Base-by-base conservation (phyloP, 2,888 invertebrate species). In the Gibbula magus region DNA sequence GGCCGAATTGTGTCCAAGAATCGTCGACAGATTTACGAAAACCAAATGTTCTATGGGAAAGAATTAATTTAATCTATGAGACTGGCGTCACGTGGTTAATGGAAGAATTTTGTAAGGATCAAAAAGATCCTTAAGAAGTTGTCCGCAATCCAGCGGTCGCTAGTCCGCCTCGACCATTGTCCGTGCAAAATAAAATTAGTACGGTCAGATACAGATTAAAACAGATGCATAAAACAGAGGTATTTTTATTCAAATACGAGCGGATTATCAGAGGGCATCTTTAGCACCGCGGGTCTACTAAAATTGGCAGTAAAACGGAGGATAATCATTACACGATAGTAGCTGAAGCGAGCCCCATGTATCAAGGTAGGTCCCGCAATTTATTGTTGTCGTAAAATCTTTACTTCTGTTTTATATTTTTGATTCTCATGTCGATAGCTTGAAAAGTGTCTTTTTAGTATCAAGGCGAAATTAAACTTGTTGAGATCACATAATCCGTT, bases 21-120 rank as follows among this genome's bases (percentile, higher is more conserved):
- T 75, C 75, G 75, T 32, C 16, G 75, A 75, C 75, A 75, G 75
- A 54, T 75, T 75, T 75, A 75, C 75, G 52, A 54, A 75, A 75
- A 75, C 75, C 75, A 75, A 75, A 75, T 75, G 75, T 75, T 52
- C 75, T 75, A 29, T 32, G 75, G 32, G 53, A 75, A 75, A 75
- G 75, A 75, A 75, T 75, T 53, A 75, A 75, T 53, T 75, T 75
- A 75, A 75, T 75, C 75, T 75, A 75, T 35, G 75, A 54, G 52
- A n/a, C 18, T 29, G 32, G 25, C 75, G 54, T 75, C 75, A 75
- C 75, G 75, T 79, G 79, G 74, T 75, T 51, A 66, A 79, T 75
- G 66, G 67, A 45, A 45, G 79, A 39, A 66, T 79, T 79, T 79
- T 45, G 45, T 56, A 51, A 79, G 74, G 75, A 79, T 79, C 79